phyloP scores from a whole-genome alignment of 2,797 vertebrate genomes.

The Todus mexicanus region DNA sequence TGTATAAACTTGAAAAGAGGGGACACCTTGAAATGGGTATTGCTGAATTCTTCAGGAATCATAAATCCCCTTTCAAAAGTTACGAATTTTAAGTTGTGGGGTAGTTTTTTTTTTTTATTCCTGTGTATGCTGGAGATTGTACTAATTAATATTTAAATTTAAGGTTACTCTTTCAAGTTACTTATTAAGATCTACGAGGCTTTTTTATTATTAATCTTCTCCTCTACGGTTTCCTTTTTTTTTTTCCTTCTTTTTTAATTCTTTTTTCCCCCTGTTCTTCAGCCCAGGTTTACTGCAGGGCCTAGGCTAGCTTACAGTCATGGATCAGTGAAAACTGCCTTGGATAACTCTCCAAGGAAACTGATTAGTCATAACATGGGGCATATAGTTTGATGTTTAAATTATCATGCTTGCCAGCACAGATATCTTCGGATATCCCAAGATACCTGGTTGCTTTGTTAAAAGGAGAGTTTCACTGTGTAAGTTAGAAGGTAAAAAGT shows the following conservation, averaged over 20 bases:
- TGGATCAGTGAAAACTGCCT: neutral
- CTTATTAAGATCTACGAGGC: neutral
- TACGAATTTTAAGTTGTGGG: neutral
- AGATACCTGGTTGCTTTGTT: neutral
- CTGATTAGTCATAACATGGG: neutral
- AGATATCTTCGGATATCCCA: neutral
- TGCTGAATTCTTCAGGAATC: neutral
- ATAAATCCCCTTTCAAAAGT: neutral
- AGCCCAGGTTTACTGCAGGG: neutral
- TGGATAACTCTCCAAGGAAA: neutral
- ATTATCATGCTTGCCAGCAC: neutral
- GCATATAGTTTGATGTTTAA: neutral
- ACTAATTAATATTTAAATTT: neutral
- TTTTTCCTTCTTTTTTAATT: accelerated
- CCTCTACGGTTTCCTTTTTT: neutral
- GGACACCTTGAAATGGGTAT: neutral
- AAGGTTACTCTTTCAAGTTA: neutral
- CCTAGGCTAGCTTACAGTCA: neutral
- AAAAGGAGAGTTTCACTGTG: neutral
- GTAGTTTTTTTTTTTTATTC: neutral
- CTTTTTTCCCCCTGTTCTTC: neutral
- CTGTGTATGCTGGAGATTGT: neutral
- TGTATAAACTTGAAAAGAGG: neutral
- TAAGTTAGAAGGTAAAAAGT: neutral
- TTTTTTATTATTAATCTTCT: neutral